phyloP scores from a whole-genome alignment of 2,888 invertebrate species.

The Liopterus haemorrhoidalis region DNA sequence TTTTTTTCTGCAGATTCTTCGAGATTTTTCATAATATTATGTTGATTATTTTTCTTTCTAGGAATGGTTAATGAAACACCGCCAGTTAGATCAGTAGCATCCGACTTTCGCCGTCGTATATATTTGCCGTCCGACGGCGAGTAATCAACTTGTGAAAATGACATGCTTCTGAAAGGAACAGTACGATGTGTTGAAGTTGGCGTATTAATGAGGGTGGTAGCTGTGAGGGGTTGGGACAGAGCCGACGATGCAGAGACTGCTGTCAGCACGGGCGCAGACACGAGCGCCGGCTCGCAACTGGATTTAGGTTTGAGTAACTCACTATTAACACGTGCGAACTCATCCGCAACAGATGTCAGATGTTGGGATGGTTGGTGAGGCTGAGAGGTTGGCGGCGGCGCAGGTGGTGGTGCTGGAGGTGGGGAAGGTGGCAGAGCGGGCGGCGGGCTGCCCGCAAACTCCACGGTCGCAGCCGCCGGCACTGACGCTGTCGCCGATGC shows the following conservation, averaged over 20 bases:
- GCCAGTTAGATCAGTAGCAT: constrained; percentile 36
- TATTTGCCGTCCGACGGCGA: constrained; percentile 58
- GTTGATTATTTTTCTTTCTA: constrained; percentile 39
- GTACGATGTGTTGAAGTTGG: constrained; percentile 43
- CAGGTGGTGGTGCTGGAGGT: constrained; percentile 54
- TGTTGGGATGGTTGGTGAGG: no score
- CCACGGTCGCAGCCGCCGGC: constrained; percentile 38
- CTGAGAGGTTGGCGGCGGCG: no score
- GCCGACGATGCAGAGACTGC: constrained; percentile 40
- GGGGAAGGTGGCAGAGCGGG: constrained; percentile 28
- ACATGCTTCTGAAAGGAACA: constrained; percentile 75
- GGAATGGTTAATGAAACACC: constrained; percentile 43
- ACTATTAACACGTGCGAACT: no score
- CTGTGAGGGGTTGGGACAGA: constrained; percentile 43
- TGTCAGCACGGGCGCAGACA: constrained; percentile 45
- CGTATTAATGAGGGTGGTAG: constrained; percentile 35
- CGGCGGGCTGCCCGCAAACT: constrained; percentile 36
- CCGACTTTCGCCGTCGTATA: constrained; percentile 41
- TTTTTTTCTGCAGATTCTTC: no score
- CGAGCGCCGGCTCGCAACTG: no score
- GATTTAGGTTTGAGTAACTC: no score
- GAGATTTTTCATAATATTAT: no score
- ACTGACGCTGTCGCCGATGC: constrained; percentile 44
- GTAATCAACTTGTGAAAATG: constrained; percentile 82
- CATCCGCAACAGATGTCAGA: no score